A percentile compares a stretch with the other conserved stretches of the same genome.
phyloP scores from a whole-genome alignment of 2,113 vertebrate genomes.

The Python bivittatus region DNA sequence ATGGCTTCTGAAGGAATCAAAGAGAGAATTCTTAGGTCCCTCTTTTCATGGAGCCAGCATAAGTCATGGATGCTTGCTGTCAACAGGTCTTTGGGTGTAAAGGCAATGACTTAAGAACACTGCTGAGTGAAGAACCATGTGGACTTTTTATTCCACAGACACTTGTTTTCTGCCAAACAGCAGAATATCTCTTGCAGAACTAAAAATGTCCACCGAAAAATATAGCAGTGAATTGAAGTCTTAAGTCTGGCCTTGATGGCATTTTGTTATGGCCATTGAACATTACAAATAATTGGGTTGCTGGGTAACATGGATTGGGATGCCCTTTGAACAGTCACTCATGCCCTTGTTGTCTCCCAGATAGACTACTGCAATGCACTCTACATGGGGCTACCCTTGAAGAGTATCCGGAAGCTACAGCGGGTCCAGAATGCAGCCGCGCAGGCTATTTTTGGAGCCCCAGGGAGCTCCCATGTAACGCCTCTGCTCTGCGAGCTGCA shows the following conservation, averaged over 20 bases:
- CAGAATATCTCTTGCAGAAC: slow-evolving; percentile 18
- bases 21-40: slow-evolving; percentile 21
- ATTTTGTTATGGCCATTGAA: background rate
- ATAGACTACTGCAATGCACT: no score
- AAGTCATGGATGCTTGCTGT: slow-evolving; percentile 14
- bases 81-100: slow-evolving; percentile 46
- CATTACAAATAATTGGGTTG: background rate
- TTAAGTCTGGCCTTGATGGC: background rate
- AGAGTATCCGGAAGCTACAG: no score
- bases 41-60: slow-evolving; percentile 15
- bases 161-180: slow-evolving; percentile 43
- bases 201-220: slow-evolving; percentile 28
- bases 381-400: no score
- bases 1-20: background rate
- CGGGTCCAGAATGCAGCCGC: no score
- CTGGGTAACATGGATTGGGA: no score
- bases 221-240: slow-evolving; percentile 35
- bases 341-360: no score
- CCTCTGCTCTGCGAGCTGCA: no score
- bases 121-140: slow-evolving; percentile 28
- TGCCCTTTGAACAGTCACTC: no score
- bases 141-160: slow-evolving; percentile 44
- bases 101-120: slow-evolving; percentile 44
- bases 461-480: no score
- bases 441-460: no score